phyloP scores from a whole-genome alignment of 2,888 invertebrate species.

The Melanargia galathea region DNA sequence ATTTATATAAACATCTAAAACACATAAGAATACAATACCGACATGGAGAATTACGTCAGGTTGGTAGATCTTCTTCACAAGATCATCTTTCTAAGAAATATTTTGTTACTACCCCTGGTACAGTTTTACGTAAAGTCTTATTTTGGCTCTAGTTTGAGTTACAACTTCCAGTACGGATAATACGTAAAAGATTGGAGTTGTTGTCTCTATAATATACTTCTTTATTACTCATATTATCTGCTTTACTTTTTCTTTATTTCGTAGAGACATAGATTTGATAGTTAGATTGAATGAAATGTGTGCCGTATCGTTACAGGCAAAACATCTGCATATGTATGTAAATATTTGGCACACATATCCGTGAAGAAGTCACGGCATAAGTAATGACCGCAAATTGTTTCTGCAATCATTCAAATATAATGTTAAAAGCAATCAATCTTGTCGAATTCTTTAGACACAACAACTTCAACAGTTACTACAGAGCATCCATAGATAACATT shows the following conservation, averaged over 20 bases:
- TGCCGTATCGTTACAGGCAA: neutral
- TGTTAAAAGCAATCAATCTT: neutral
- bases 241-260: neutral
- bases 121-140: neutral
- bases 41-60: slow-evolving; percentile 11
- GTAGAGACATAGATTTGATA: neutral
- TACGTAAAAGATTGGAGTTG: neutral
- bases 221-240: neutral
- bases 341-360: slow-evolving; percentile 8
- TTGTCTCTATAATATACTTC: neutral
- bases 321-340: slow-evolving; percentile 1
- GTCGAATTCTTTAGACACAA: neutral
- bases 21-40: slow-evolving; percentile 40
- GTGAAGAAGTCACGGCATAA: neutral
- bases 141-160: neutral
- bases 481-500: neutral
- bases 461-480: neutral
- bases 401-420: neutral
- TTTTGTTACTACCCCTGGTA: neutral
- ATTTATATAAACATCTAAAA: slow-evolving; percentile 45
- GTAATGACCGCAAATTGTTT: neutral
- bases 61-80: neutral
- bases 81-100: neutral
- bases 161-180: neutral
- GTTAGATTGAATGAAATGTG: neutral